phyloP scores from a whole-genome alignment of 2,888 invertebrate genomes.

The Clitarchus hookeri region DNA sequence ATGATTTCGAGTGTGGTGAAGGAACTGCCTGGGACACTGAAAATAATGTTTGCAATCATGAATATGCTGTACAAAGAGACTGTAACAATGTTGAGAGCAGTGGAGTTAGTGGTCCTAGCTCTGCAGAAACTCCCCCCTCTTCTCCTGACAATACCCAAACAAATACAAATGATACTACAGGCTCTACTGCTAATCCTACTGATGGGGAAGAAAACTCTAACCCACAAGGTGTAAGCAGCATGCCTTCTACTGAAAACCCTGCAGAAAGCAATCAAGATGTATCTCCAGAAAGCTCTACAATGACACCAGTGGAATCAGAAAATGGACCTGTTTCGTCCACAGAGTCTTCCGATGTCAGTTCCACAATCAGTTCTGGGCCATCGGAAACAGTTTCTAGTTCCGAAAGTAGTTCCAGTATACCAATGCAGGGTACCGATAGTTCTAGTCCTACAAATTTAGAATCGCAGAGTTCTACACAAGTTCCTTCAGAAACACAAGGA shows the following conservation, averaged over 20 bases:
- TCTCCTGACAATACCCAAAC: background rate
- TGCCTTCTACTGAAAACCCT: background rate
- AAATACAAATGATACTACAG: background rate
- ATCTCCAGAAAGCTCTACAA: background rate
- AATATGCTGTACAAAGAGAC: constrained; percentile 26
- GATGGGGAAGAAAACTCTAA: background rate
- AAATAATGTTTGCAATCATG: constrained; percentile 61
- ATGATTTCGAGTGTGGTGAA: constrained; percentile 61
- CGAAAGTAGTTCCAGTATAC: background rate
- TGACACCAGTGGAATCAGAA: background rate
- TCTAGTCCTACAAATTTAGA: background rate
- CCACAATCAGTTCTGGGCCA: background rate
- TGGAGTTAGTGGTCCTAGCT: background rate
- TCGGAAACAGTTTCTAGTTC: background rate
- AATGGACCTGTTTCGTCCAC: background rate
- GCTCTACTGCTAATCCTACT: background rate
- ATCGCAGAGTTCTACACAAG: background rate
- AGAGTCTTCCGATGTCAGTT: background rate
- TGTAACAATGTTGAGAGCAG: constrained; percentile 26
- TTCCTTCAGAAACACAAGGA: background rate
- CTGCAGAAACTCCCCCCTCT: background rate
- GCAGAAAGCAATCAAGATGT: background rate
- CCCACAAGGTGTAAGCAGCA: background rate
- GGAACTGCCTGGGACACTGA: constrained; percentile 64
- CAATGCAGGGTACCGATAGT: background rate